These are phyloP conservation scores for Alviniconcha strummeri DNA, from an alignment of 2,888 invertebrate species.

Conservation along the genomic window DNA sequence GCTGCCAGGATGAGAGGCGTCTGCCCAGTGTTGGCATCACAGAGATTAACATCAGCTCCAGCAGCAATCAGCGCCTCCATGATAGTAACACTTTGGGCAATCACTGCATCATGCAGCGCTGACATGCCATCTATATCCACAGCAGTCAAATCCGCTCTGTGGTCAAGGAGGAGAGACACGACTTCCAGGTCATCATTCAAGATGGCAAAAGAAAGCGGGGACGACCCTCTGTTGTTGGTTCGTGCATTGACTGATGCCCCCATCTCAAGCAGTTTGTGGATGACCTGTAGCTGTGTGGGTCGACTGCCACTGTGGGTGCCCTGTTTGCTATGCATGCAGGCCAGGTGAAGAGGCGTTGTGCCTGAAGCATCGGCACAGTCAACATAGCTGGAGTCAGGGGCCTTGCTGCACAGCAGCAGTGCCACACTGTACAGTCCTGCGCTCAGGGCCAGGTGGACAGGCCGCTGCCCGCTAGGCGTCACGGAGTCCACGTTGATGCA, in stretches of 20 bases:
- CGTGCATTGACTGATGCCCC: slow-evolving; percentile 49
- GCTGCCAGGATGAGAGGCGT: slow-evolving; percentile 40
- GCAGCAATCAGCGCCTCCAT: slow-evolving; percentile 31
- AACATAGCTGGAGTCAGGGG: background rate
- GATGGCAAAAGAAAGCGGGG: slow-evolving; percentile 50
- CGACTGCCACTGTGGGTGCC: background rate
- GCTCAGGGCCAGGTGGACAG: background rate
- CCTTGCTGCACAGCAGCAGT: background rate
- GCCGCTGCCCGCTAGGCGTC: background rate
- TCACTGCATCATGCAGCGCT: slow-evolving; percentile 44
- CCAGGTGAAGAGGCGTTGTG: slow-evolving; percentile 52
- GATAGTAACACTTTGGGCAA: slow-evolving; percentile 17
- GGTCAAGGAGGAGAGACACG: slow-evolving; percentile 1
- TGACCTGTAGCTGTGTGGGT: background rate
- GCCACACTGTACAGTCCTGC: background rate
- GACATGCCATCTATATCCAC: slow-evolving; percentile 40
- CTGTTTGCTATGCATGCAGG: slow-evolving; percentile 41
- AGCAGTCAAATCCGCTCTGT: slow-evolving; percentile 35
- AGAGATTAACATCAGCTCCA: slow-evolving; percentile 30
- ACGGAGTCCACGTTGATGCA: background rate
- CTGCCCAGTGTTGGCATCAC: slow-evolving; percentile 31
- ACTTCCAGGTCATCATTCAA: background rate
- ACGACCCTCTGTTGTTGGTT: slow-evolving; percentile 43
- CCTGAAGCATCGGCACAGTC: slow-evolving; percentile 37
- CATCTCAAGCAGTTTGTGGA: slow-evolving; percentile 39